A percentile compares a stretch with the other conserved stretches of the same genome.
phyloP scores from a whole-genome alignment of 2,888 invertebrate genomes.

The Tenthredo amoena region DNA sequence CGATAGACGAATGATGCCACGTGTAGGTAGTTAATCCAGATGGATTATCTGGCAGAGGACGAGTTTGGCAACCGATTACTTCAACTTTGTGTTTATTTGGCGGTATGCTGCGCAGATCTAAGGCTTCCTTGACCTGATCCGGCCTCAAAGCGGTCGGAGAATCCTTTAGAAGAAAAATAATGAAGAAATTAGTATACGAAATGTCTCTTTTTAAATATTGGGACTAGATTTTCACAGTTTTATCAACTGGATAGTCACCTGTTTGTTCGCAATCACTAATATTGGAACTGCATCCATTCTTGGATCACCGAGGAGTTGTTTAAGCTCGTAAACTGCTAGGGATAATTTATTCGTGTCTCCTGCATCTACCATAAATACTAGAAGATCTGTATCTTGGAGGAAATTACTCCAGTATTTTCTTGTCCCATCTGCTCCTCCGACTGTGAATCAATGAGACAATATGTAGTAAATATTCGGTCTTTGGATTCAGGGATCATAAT shows the following conservation, averaged over 20 bases:
- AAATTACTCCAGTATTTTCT: slow-evolving; percentile 75
- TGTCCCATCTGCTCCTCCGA: slow-evolving; percentile 73
- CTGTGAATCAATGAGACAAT: slow-evolving; percentile 62
- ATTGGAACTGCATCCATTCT: slow-evolving; percentile 75
- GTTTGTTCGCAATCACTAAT: slow-evolving; percentile 76
- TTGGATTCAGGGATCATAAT: no score
- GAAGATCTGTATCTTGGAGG: slow-evolving; percentile 76
- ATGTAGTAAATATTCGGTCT: not conserved
- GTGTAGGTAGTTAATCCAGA: slow-evolving; percentile 59
- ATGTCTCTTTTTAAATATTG: not conserved
- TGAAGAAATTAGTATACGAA: not conserved
- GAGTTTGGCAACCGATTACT: slow-evolving; percentile 72
- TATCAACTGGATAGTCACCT: slow-evolving; percentile 65
- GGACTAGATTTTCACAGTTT: slow-evolving; percentile 17
- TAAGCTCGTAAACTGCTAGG: slow-evolving; percentile 71
- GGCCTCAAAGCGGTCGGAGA: slow-evolving; percentile 70
- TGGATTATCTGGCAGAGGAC: slow-evolving; percentile 63
- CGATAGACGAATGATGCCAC: slow-evolving; percentile 68
- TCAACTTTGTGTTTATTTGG: slow-evolving; percentile 75
- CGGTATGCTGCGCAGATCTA: slow-evolving; percentile 74
- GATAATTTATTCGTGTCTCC: slow-evolving; percentile 72
- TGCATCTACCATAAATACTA: slow-evolving; percentile 77
- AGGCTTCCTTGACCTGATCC: slow-evolving; percentile 73
- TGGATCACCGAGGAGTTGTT: slow-evolving; percentile 74
- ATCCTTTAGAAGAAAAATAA: slow-evolving; percentile 66